Base-by-base conservation (phyloP, 2,797 vertebrate species). In the Psittacula derbiana region DNA sequence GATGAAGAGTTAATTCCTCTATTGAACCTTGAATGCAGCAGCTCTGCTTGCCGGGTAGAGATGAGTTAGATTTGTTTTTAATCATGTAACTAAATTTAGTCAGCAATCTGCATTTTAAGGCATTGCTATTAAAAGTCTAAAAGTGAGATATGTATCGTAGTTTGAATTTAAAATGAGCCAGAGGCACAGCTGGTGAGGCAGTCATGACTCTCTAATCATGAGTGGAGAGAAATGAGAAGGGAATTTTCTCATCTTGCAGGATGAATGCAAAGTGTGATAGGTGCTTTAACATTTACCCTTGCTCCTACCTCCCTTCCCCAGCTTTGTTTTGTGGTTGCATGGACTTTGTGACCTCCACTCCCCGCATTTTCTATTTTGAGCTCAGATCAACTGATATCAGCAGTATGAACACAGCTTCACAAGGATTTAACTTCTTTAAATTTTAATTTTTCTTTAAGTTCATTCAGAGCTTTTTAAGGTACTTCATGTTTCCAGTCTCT, bases 101-200 rank as follows among this genome's bases (percentile, higher is more conserved):
- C 91, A 96, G 92, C 97, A 97, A 97, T 98, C 97, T 98, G 91
- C 96, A 97, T 98, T 97, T 98, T 97, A 97, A 98, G 97, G 88
- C 96, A 96, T 94, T 96, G 97, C 97, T 98, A 97, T 97, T 98
- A 97, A 97, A 97, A 97, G 86, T 97, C 96, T 97, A 88, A 96
- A 97, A 97, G 95, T 97, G 95, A 97, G 88, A 73, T 97, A 95
- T 90, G 89, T 95, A 97, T 96, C 66, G 79, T 95, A 92, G 92
- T 97, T 97, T 95, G 97, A 97, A 97, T 97, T 94, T 97, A 84
- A 95, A 97, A 96, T 96, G 96, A 98, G 95, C 71, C 88, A 73
- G 92, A 92, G 93, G 86, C 96, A 96, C 96, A 97, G 97, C 96
- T 97, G 96, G 79, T 79, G 91, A 92, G 62, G 95, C 96, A 94